Base-by-base conservation (phyloP, 2,113 vertebrate genomes). In the Turnix velox region DNA sequence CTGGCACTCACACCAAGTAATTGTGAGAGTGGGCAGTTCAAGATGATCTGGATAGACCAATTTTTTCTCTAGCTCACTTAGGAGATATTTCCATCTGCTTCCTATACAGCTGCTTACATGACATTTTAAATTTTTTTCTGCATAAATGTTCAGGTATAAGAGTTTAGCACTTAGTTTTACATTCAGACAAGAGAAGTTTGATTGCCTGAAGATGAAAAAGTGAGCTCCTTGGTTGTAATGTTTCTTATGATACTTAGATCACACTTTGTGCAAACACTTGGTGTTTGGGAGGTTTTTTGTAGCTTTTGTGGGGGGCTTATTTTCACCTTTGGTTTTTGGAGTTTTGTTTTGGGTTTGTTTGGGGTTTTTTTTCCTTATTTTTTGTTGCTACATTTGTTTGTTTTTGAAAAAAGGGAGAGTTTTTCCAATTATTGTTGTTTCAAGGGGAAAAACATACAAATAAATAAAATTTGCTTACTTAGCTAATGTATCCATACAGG, bases 21-120 rank as follows among this genome's bases (percentile, higher is more conserved):
- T 94, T 88, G 37, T 54, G 59, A 91, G 85, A 93, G 58, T 86
- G 75, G 86, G 46, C 85, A 95, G 79, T 83, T 80, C 72, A 93
- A 65, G 39, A 85, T 61, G 31, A 78, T 89, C 69, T 81, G 72
- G 69, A 67, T 28, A 69, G 69, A 61, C 40, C 68, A 31, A 28
- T 67, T 73, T 80, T 88, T 91, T 48, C 37, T 83, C 43, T 66
- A 59, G 18, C 39, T 91, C 5, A 3, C 40, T 74, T 45, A 54
- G 42, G 85, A 73, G 43, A 51, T 39, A 63, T 80, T 88, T 74
- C 35, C 45, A 63, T 77, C 79, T 67, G 67, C 48, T 87, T 90
- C 39, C 30, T 63, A 23, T 77, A 51, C 17, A 58, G 48, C 24
- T 35, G 30, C 39, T 83, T 78, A 40, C 14, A n/a, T 20, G 14